A percentile compares a stretch with the other conserved stretches of the same genome.
phyloP scores from a whole-genome alignment of 2,888 invertebrate species.

The Dynastes grantii region DNA sequence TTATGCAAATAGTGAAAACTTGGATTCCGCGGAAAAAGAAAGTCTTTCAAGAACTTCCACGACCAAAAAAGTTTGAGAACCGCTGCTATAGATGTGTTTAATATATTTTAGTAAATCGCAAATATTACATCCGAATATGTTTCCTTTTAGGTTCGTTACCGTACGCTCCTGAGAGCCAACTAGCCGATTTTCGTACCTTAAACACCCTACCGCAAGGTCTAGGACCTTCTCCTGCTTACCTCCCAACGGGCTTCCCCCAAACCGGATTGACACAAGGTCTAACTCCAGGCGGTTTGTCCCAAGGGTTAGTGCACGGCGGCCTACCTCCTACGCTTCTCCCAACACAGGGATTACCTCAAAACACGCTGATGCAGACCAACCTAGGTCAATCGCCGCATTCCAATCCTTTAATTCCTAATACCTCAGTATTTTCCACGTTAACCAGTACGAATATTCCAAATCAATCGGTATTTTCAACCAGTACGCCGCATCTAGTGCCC shows the following conservation, averaged over 20 bases:
- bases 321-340: constrained; percentile 25
- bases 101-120: no score
- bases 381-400: constrained; percentile 24
- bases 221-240: constrained; percentile 47
- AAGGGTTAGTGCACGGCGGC: constrained; percentile 14
- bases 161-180: constrained; percentile 63
- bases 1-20: no score
- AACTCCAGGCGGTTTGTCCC: constrained; percentile 37
- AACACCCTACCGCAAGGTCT: constrained; percentile 52
- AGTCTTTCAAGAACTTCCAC: no score
- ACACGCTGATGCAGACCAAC: constrained; percentile 2
- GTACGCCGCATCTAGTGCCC: background rate
- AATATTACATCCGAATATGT: background rate
- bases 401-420: constrained; percentile 19
- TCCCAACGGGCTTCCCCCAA: constrained; percentile 51
- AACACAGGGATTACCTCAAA: constrained; percentile 5
- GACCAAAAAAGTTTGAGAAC: no score
- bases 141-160: constrained; percentile 54
- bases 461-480: constrained; percentile 1
- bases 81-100: no score
- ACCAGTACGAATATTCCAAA: constrained; percentile 21
- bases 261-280: constrained; percentile 45
- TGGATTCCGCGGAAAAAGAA: no score
- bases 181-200: constrained; percentile 66
- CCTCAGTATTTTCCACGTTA: constrained; percentile 24